Evolutionary conservation across 2,797 vertebrate genomes (phyloP).

Genomic region (Acanthis flammea): DNA sequence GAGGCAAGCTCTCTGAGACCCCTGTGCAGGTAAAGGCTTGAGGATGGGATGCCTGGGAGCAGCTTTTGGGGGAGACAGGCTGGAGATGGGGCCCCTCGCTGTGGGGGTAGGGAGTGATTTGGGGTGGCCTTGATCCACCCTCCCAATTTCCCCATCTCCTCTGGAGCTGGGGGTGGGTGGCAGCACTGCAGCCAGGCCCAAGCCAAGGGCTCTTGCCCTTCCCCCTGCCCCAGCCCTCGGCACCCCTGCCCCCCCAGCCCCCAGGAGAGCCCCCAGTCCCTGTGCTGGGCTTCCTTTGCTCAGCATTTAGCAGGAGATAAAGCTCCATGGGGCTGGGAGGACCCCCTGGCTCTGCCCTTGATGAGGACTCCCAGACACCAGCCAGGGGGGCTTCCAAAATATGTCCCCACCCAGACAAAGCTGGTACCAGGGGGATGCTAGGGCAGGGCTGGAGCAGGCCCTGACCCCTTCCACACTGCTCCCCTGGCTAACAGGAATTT

Average conservation of each 20-base stretch:
- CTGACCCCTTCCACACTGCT: fast-evolving
- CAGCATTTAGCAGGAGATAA: fast-evolving
- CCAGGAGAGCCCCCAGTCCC: not conserved
- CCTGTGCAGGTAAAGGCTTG: slow-evolving; percentile 76
- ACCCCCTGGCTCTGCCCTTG: not conserved
- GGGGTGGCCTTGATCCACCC: not conserved
- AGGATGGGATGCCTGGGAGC: not conserved
- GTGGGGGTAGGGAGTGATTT: not conserved
- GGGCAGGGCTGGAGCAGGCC: not conserved
- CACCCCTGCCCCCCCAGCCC: not conserved
- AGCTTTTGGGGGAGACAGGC: not conserved
- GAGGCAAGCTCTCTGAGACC: not conserved
- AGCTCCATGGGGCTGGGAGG: not conserved
- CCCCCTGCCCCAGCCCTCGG: not conserved
- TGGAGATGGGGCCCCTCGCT: not conserved
- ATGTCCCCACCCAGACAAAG: fast-evolving
- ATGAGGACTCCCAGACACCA: not conserved
- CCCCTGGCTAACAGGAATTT: slow-evolving; percentile 73
- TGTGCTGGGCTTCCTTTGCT: not conserved
- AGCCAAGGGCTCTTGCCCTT: not conserved
- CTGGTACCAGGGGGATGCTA: fast-evolving
- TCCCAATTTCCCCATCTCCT: not conserved
- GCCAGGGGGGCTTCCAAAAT: not conserved
- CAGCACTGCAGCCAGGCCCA: fast-evolving
- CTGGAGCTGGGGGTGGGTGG: fast-evolving